A percentile compares a stretch with the other conserved stretches of the same genome.
phyloP scores from a whole-genome alignment of 2,888 invertebrate species.

The Meiosimyza decipiens region DNA sequence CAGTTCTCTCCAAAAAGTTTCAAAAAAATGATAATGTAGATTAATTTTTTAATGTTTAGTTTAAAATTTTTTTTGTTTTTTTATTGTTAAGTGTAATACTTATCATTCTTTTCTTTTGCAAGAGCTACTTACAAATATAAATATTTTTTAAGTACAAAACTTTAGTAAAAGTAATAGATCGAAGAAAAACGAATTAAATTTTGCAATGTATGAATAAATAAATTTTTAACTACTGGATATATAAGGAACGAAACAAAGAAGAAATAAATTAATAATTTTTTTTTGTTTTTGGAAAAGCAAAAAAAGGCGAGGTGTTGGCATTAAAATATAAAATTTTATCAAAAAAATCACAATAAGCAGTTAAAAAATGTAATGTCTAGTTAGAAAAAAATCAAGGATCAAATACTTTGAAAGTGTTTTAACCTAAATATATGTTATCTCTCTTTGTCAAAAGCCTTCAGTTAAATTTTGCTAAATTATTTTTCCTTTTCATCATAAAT shows the following conservation, averaged over 20 bases:
- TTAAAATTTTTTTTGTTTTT: slow-evolving; percentile 14
- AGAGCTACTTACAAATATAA: slow-evolving; percentile 25
- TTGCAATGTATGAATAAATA: slow-evolving; percentile 26
- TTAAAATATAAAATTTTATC: too few relatives aligned
- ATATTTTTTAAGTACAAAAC: neutral
- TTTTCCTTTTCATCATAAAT: neutral
- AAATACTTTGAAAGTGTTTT: too few relatives aligned
- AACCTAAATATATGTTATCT: too few relatives aligned
- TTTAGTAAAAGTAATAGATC: neutral
- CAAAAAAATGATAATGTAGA: slow-evolving; percentile 6
- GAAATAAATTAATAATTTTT: slow-evolving; percentile 22
- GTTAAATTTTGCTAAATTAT: too few relatives aligned
- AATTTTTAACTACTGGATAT: slow-evolving; percentile 22
- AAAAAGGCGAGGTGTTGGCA: slow-evolving; percentile 38
- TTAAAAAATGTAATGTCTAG: slow-evolving; percentile 31
- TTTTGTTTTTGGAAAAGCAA: slow-evolving; percentile 43
- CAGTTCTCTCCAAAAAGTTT: slow-evolving; percentile 46
- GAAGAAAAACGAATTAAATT: slow-evolving; percentile 15
- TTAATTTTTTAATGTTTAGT: slow-evolving; percentile 6
- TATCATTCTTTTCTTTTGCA: slow-evolving; percentile 19
- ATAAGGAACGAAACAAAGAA: neutral
- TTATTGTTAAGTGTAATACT: slow-evolving; percentile 15
- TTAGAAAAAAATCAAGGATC: too few relatives aligned
- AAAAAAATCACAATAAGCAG: too few relatives aligned
- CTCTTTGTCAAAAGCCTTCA: too few relatives aligned